phyloP scores from a whole-genome alignment of 1,140 invertebrate genomes.

The Solen grandis region DNA sequence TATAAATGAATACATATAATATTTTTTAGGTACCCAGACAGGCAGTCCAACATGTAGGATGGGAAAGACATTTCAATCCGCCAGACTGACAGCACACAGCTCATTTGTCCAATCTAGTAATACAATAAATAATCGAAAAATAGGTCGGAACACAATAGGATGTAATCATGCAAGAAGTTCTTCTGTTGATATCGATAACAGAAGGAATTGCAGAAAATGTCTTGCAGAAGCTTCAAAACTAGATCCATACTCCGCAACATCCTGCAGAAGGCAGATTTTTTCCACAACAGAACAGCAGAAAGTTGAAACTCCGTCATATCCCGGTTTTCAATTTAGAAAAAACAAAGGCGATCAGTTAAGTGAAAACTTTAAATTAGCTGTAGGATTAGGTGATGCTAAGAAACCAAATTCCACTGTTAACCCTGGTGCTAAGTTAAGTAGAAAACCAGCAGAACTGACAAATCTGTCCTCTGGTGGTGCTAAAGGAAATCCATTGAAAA shows the following conservation, averaged over 20 bases:
- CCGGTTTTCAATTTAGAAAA: no score
- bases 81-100: not conserved
- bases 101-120: not conserved
- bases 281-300: no score
- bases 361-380: no score
- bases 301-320: no score
- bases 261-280: no score
- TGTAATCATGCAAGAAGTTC: not conserved
- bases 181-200: not conserved
- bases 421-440: no score
- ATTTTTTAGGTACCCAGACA: conserved; percentile 27
- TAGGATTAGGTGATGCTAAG: no score
- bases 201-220: not conserved
- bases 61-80: not conserved
- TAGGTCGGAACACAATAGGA: not conserved
- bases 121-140: not conserved
- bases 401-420: no score
- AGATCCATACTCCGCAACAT: no score
- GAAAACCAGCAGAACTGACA: not conserved
- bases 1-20: no score
- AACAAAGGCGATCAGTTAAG: no score
- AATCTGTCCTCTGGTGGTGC: not conserved
- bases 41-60: conserved; percentile 7
- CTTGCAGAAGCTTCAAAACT: no score
- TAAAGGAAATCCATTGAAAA: not conserved